phyloP scores from a whole-genome alignment of 2,113 vertebrate species.

The Plotosus lineatus region DNA sequence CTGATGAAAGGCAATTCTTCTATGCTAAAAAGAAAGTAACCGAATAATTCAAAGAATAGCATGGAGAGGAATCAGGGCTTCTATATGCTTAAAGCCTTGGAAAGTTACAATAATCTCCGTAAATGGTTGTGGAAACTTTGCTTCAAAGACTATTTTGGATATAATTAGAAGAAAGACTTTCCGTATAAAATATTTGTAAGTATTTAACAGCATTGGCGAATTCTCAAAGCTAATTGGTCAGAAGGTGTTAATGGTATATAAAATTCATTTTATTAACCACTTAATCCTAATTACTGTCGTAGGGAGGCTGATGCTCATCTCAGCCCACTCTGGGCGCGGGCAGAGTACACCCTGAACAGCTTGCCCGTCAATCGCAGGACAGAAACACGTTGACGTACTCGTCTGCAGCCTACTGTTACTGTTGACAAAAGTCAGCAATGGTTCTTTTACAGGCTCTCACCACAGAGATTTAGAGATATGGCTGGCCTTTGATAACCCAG shows the following conservation, averaged over 20 bases:
- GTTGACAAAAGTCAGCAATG: too few relatives aligned
- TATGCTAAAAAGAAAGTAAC: neutral
- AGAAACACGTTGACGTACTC: too few relatives aligned
- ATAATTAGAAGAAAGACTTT: neutral
- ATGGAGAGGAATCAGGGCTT: neutral
- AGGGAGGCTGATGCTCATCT: too few relatives aligned
- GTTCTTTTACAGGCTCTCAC: too few relatives aligned
- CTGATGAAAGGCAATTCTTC: neutral
- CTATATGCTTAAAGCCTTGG: neutral
- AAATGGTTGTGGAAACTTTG: neutral
- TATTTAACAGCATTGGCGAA: neutral
- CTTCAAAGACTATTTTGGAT: neutral
- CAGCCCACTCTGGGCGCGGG: too few relatives aligned
- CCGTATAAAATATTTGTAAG: neutral
- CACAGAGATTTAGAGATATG: too few relatives aligned
- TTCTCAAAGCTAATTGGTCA: neutral
- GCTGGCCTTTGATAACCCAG: too few relatives aligned
- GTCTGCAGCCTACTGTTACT: too few relatives aligned
- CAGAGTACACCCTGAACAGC: too few relatives aligned
- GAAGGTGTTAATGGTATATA: neutral
- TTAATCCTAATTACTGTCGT: too few relatives aligned
- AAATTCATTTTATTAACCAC: too few relatives aligned
- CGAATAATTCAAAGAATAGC: neutral
- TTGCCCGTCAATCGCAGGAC: too few relatives aligned
- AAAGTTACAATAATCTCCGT: neutral